Evolutionary conservation across 2,113 vertebrate genomes (phyloP).

Genomic region (Cheilinus undulatus): DNA sequence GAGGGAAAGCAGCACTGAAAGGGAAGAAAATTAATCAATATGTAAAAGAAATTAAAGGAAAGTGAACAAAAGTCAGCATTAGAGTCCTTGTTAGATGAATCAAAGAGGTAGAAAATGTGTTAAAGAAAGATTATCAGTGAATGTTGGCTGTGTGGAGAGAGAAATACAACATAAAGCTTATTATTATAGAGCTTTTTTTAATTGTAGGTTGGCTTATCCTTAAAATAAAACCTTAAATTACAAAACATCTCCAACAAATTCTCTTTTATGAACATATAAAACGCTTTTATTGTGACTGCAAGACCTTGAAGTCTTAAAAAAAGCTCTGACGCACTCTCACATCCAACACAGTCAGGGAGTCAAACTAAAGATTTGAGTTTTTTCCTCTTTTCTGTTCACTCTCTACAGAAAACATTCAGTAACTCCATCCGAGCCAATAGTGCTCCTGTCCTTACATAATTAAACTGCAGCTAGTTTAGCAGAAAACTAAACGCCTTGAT

Average conservation of each 20-base stretch:
- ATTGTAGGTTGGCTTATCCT: no score
- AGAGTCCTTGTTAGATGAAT: conserved; percentile 43
- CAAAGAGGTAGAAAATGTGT: conserved; percentile 29
- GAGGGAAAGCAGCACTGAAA: conserved; percentile 52
- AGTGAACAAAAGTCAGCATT: conserved; percentile 35
- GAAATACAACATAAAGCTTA: neutral
- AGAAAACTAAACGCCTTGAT: neutral
- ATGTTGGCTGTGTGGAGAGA: conserved; percentile 28
- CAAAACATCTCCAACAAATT: no score
- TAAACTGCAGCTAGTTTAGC: no score
- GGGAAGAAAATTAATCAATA: conserved; percentile 44
- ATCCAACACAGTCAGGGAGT: neutral
- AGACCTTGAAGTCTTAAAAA: neutral
- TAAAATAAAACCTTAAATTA: no score
- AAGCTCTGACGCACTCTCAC: neutral
- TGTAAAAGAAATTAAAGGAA: conserved; percentile 28
- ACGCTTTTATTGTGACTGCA: neutral
- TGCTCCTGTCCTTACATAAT: no score
- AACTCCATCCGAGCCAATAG: no score
- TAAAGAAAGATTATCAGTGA: no score
- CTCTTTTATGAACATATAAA: neutral
- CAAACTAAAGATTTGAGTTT: neutral
- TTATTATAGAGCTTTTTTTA: neutral
- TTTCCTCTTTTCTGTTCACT: no score
- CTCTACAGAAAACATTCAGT: no score